Conservation (phyloP, 2,888 invertebrate species). For the Lissonota sp. region DNA sequence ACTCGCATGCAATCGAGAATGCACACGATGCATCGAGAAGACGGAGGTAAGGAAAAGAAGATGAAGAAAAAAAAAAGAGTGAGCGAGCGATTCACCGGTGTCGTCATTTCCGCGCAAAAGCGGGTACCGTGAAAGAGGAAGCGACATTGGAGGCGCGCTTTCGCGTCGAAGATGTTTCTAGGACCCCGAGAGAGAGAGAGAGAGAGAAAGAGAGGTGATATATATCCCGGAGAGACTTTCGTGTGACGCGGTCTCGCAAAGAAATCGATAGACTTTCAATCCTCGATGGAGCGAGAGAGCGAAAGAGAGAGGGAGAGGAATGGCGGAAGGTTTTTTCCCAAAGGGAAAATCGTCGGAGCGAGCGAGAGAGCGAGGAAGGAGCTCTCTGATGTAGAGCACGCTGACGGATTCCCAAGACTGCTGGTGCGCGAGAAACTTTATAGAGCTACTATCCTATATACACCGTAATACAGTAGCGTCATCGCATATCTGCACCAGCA, state of each 20-base stretch:
- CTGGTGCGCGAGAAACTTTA: constrained; percentile 25
- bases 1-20: too few relatives aligned
- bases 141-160: constrained; percentile 13
- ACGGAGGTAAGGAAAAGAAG: constrained; percentile 20
- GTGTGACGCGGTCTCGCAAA: constrained; percentile 29
- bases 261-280: constrained; percentile 71
- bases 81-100: constrained; percentile 15
- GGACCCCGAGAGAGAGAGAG: constrained; percentile 29
- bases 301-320: constrained; percentile 41
- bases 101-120: constrained; percentile 45
- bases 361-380: constrained; percentile 22
- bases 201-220: too few relatives aligned
- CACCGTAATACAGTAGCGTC: background rate
- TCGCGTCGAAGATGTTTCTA: constrained; percentile 34
- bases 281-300: constrained; percentile 45
- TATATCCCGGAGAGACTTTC: background rate
- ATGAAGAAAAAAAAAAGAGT: constrained; percentile 8
- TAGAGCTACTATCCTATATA: background rate
- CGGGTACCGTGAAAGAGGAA: constrained; percentile 30
- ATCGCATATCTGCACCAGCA: background rate
- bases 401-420: constrained; percentile 29
- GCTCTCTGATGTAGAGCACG: constrained; percentile 4
- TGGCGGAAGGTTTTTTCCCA: constrained; percentile 45
- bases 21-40: background rate
- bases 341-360: constrained; percentile 42